phyloP scores from a whole-genome alignment of 2,888 invertebrate genomes.

The Lathronympha strigana region DNA sequence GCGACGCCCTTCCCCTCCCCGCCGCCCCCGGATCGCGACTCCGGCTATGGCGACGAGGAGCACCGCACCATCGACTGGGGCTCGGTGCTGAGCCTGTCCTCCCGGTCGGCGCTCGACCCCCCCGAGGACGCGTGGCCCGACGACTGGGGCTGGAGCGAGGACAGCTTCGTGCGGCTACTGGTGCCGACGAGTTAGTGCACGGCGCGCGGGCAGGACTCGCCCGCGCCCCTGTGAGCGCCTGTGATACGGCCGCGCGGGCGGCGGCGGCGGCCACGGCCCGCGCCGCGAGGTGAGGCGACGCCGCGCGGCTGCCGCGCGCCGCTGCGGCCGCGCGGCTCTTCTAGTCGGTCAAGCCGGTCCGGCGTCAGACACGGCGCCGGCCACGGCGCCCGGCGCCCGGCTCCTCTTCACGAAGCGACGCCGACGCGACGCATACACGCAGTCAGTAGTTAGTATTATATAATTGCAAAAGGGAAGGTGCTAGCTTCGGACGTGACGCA shows the following conservation, averaged over 20 bases:
- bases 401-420: constrained; percentile 50
- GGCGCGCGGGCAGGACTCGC: constrained; percentile 78
- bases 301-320: constrained; percentile 54
- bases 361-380: constrained; percentile 48
- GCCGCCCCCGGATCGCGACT: constrained; percentile 86
- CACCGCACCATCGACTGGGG: constrained; percentile 95
- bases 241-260: constrained; percentile 70
- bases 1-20: constrained; percentile 88
- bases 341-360: constrained; percentile 45
- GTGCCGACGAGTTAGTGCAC: constrained; percentile 87
- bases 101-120: constrained; percentile 93
- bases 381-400: constrained; percentile 55
- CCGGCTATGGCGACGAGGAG: constrained; percentile 91
- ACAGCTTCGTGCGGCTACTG: constrained; percentile 89
- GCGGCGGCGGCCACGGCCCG: constrained; percentile 49
- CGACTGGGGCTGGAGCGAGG: constrained; percentile 86
- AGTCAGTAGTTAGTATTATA: constrained; percentile 83
- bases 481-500: constrained; percentile 84
- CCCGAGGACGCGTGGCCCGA: constrained; percentile 90
- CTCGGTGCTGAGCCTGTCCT: constrained; percentile 93
- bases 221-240: constrained; percentile 79
- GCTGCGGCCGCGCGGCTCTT: constrained; percentile 51
- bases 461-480: constrained; percentile 83
- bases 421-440: constrained; percentile 65
- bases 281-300: constrained; percentile 56